phyloP scores from a whole-genome alignment of 1,140 invertebrate species.

The Archivesica marissinica region DNA sequence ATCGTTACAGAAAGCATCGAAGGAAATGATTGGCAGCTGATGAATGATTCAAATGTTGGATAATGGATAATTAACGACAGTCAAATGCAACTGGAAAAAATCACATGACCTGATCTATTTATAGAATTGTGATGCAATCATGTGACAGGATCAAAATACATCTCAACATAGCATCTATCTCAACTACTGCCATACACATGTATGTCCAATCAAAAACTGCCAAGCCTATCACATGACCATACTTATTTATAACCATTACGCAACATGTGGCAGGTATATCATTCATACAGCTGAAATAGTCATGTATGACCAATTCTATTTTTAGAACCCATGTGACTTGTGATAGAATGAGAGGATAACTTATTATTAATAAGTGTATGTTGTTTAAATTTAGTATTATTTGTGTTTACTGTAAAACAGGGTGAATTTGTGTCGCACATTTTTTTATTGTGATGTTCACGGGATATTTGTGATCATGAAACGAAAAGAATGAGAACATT shows the following conservation, averaged over 20 bases:
- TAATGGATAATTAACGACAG: background rate
- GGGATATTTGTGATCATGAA: too few species aligned
- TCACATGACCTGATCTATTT: slow-evolving; percentile 9
- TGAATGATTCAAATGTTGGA: background rate
- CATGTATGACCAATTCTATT: slow-evolving; percentile 2
- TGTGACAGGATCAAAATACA: background rate
- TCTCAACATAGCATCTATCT: background rate
- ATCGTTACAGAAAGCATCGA: slow-evolving; percentile 72
- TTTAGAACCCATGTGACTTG: slow-evolving; percentile 9
- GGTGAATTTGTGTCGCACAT: too few species aligned
- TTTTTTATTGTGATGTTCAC: too few species aligned
- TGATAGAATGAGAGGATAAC: background rate
- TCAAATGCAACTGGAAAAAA: background rate
- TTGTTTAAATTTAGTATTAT: too few species aligned
- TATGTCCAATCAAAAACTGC: slow-evolving; percentile 3
- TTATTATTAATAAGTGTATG: too few species aligned
- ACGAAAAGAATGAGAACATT: too few species aligned
- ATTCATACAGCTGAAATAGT: slow-evolving; percentile 6
- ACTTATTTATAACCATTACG: background rate
- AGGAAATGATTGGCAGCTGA: slow-evolving; percentile 43
- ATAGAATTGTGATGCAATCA: background rate
- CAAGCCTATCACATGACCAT: background rate
- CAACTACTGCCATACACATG: background rate
- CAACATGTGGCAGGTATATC: background rate
- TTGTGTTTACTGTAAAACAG: too few species aligned